Conservation (phyloP, 2,113 vertebrate species). For the Rhinolophus ferrumequinum region DNA sequence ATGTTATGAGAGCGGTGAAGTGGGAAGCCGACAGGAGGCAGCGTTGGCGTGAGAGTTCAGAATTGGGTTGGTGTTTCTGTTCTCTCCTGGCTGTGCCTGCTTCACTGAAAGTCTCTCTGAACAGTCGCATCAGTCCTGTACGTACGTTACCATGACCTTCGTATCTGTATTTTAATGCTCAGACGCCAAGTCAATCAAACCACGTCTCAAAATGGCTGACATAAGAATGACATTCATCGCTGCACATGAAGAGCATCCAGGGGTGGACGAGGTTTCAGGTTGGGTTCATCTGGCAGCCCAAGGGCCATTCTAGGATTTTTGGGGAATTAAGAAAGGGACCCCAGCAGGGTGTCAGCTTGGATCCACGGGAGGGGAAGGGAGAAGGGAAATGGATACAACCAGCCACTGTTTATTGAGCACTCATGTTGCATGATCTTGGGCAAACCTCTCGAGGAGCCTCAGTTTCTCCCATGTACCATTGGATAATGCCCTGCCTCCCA, state of each 20-base stretch:
- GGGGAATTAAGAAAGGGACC: not conserved
- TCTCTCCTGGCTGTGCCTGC: not conserved
- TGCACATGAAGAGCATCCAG: not conserved
- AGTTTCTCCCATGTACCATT: not conserved
- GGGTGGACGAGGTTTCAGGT: not conserved
- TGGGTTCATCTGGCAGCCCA: not conserved
- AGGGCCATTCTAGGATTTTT: not conserved
- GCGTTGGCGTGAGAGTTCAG: not conserved
- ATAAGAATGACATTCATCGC: not conserved
- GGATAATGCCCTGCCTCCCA: not conserved
- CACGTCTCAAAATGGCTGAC: not conserved
- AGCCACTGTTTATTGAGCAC: not conserved
- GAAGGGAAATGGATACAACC: not conserved
- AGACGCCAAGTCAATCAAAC: not conserved
- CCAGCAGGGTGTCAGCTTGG: not conserved
- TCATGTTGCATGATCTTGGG: not conserved
- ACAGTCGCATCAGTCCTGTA: not conserved
- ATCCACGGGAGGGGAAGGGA: not conserved
- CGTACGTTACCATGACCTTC: not conserved
- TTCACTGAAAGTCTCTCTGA: not conserved
- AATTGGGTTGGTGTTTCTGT: rapidly evolving
- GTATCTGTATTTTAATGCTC: not conserved
- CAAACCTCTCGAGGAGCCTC: not conserved
- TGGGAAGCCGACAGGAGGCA: not conserved
- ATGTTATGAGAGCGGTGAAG: not conserved